Evolutionary conservation across 2,888 invertebrate species (phyloP), one percentile per base, ranked within the genome.

Genomic region (Orthosia incerta): DNA sequence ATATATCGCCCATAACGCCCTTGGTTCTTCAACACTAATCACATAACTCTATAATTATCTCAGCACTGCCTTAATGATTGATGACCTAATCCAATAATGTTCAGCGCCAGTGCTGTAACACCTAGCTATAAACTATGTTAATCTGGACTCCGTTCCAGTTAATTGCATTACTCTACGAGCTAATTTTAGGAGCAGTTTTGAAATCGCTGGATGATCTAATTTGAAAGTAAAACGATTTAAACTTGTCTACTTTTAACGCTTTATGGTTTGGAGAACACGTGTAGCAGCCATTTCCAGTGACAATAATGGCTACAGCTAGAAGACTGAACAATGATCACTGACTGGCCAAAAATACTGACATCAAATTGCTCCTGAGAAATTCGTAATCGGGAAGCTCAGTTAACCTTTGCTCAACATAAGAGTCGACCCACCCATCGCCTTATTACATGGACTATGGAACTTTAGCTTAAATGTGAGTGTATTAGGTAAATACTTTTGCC

Each of bases 121-220:
- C 3, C 13, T 48, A 53, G 23, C 5, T 39, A 53, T 48, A 26
- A 39, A 26, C 9, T n/a, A 51, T n/a, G 13, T 73, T 39, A 5
- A 16, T 13, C 31, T 71, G 48, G 39, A 71, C 12, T 20, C 39
- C 23, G 48, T 53, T 62, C 7, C 18, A 23, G 50, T 39, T 57
- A 62, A 76, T 80, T 20, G 16, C 3, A 59, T 76, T 73, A 74
- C 20, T 62, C 46, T 18, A 48, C 71, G 15, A 53, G 13, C 20
- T 39, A 18, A 60, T 74, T 48, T 31, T n/a, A 71, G 39, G 15
- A n/a, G 71, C n/a, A 4, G 20, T 53, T 20, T 18, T 23, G 7
- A 48, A 71, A 79, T 59, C 13, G 45, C 15, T 56, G 12, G 26
- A 26, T 45, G 18, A 56, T 56, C 20, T 48, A 18, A 48, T 56